Conservation (phyloP, 2,113 vertebrate genomes). For the Triplophysa rosa region DNA sequence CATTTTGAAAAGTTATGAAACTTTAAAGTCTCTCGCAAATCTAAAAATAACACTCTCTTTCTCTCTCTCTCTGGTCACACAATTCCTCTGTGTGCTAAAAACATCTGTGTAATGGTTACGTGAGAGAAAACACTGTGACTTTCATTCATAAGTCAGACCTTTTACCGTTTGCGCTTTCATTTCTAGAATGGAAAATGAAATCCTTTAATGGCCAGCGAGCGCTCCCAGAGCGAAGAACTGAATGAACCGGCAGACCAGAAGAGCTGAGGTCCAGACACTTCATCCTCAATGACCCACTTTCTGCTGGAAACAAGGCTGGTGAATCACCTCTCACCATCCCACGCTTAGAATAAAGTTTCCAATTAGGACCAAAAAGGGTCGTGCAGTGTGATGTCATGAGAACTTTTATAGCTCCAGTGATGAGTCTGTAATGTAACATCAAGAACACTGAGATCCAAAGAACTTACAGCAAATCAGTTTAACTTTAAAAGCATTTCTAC, state of each 20-base stretch:
- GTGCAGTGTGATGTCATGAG: slow-evolving; percentile 7
- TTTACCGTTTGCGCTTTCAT: background rate
- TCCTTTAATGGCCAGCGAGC: slow-evolving; percentile 1
- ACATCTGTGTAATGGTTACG: background rate
- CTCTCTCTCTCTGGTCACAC: background rate
- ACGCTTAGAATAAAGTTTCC: background rate
- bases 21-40: background rate
- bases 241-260: slow-evolving; percentile 15
- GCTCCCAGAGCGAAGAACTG: slow-evolving; percentile 6
- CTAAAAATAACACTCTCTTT: background rate
- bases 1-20: background rate
- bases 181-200: slow-evolving; percentile 23
- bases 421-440: background rate
- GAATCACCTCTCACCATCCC: slow-evolving; percentile 19
- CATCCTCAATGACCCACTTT: slow-evolving; percentile 43
- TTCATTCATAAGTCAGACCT: background rate
- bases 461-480: background rate
- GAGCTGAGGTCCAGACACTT: slow-evolving; percentile 17
- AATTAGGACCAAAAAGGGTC: background rate
- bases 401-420: background rate
- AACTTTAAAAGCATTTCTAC: too few species aligned
- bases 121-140: background rate
- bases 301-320: slow-evolving; percentile 9
- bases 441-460: background rate
- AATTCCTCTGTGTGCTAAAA: background rate